These are phyloP conservation scores for Macrobrachium nipponense DNA, from an alignment of 1,140 invertebrate genomes.

Conservation along the genomic window DNA sequence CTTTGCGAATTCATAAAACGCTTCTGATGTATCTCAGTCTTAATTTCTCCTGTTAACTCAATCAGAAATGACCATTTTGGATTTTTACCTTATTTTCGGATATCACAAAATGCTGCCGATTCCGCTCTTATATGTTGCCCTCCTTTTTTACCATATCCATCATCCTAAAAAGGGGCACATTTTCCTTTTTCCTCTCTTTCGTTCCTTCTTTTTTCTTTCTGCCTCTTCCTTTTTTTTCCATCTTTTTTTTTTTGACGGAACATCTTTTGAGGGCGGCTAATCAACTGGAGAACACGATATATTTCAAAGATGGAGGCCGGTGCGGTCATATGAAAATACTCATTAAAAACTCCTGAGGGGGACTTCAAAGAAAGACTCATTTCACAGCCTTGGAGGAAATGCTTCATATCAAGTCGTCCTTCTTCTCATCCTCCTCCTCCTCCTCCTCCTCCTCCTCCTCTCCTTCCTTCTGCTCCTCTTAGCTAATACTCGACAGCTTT, in stretches of 20 bases:
- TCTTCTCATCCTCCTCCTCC: conserved; percentile 3
- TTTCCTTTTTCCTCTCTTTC: not conserved
- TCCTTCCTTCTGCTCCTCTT: conserved; percentile 1
- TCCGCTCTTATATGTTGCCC: no score
- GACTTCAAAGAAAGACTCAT: conserved; percentile 35
- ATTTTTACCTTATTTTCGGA: no score
- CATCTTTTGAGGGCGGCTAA: conserved; percentile 31
- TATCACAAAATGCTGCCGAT: no score
- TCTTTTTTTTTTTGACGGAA: not conserved
- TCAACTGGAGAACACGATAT: conserved; percentile 25
- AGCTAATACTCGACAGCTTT: not conserved
- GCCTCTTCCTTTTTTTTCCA: not conserved
- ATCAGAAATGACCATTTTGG: no score
- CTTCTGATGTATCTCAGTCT: no score
- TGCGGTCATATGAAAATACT: conserved; percentile 36
- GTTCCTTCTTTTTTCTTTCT: not conserved
- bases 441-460: no score
- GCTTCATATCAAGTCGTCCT: not conserved
- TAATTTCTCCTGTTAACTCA: no score
- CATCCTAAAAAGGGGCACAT: no score
- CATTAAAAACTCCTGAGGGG: conserved; percentile 24
- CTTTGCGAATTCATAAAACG: no score
- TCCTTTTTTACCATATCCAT: no score
- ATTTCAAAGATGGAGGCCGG: conserved; percentile 33
- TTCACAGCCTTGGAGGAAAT: conserved; percentile 20